Percentiles rank a stretch among this genome's conserved stretches.
These are phyloP conservation scores for Mustela nigripes DNA, from an alignment of 2,113 vertebrate genomes.

Conservation along the genomic window DNA sequence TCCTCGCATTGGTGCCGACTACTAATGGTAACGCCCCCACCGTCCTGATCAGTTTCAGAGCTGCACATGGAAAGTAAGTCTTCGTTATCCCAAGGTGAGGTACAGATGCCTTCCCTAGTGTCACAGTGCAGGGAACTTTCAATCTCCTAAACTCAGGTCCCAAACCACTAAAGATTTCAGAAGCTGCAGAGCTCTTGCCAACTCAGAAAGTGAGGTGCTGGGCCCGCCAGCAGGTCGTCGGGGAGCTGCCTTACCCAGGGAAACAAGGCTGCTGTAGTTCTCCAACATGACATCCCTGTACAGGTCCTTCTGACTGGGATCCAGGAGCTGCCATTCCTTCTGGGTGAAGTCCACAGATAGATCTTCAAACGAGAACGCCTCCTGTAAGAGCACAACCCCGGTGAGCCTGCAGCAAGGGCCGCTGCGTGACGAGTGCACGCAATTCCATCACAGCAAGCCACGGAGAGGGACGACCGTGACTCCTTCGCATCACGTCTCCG, in stretches of 20 bases:
- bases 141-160: background rate
- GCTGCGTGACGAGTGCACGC: fast-evolving
- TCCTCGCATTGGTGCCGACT: fast-evolving
- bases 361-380: slow-evolving; percentile 69
- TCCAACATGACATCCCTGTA: slow-evolving; percentile 81
- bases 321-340: slow-evolving; percentile 75
- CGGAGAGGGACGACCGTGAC: fast-evolving
- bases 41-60: background rate
- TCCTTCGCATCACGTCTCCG: background rate
- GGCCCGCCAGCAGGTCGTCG: background rate
- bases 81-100: background rate
- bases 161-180: background rate
- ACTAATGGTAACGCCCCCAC: no score
- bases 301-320: slow-evolving; percentile 62
- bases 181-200: background rate
- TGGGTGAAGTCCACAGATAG: slow-evolving; percentile 76
- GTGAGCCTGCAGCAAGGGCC: background rate
- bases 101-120: background rate
- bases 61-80: background rate
- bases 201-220: background rate
- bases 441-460: background rate
- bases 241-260: slow-evolving; percentile 63
- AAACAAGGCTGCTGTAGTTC: slow-evolving; percentile 62
- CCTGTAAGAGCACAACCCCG: slow-evolving; percentile 47
- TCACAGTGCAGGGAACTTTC: background rate